Evolutionary conservation across 1,140 invertebrate genomes (phyloP), one percentile per base, ranked within the genome.

Genomic region (Brachionus rubens): DNA sequence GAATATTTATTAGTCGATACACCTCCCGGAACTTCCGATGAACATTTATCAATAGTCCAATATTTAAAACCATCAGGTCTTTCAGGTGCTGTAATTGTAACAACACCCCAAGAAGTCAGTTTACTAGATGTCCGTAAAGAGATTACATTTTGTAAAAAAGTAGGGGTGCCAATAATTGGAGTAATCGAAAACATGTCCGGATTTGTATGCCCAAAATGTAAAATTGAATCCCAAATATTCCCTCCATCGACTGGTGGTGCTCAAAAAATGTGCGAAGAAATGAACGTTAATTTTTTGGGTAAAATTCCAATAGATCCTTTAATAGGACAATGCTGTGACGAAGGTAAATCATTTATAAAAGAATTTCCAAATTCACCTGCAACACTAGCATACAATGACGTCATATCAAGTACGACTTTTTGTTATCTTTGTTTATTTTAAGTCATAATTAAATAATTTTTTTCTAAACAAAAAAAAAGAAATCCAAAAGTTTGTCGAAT

Each of bases 171-270:
- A n/a, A 88, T 97, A 24, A 83, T 95, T 75, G 96, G 96, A 21
- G 90, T 98, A 47, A 86, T 98, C 78, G 95, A 97, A 85, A 97
- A 98, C 84, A 96, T 97, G 93, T 92, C 91, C 82, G 91, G 92
- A 26, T 95, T 90, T 86, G 89, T 93, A 52, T 98, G 94, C 84
- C 92, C 93, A 46, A 89, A 89, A 70, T 98, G 94, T 84, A 41
- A 77, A 75, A 95, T 92, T 0, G 47, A 72, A 9, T 48, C 46
- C 12, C 46, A 72, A 50, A 97, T 85, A 87, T 94, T 72, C 92
- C 92, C 0, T 87, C 90, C 0, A 89, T 87, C 30, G 85, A 87
- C 68, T 2, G 68, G 72, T 85, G 86, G 72, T 79, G 87, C 92
- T 0, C 40, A 81, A 9, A 88, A 83, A 54, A 78, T 78, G 59